Percentiles rank a stretch among this genome's conserved stretches.
Evolutionary conservation across 2,113 vertebrate genomes (phyloP).

Genomic region (Pithys albifrons): DNA sequence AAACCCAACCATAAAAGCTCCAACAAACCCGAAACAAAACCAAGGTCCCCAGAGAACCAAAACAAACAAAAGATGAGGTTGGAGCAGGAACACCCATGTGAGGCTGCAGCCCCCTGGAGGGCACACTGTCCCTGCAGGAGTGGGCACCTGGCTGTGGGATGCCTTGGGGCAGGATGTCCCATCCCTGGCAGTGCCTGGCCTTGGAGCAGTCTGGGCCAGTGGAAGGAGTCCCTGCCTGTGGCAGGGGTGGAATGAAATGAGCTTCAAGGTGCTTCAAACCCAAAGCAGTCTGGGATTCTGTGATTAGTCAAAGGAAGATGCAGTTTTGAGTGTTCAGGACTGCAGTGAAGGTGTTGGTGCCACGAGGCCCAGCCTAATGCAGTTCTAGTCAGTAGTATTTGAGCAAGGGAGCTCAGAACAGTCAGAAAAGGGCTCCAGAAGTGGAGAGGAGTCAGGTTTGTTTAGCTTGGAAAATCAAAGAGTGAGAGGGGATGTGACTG

Average conservation of each 20-base stretch:
- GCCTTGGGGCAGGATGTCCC: not conserved
- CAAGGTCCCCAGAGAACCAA: not conserved
- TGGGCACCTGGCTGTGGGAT: not conserved
- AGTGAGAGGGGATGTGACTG: not conserved
- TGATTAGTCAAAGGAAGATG: rapidly evolving
- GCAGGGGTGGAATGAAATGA: not conserved
- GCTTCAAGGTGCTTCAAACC: not conserved
- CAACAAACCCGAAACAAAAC: not conserved
- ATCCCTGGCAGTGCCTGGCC: not conserved
- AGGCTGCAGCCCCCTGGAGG: not conserved
- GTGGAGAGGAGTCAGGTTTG: not conserved
- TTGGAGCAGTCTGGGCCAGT: not conserved
- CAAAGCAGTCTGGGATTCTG: not conserved
- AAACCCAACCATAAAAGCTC: not conserved
- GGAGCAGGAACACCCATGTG: not conserved
- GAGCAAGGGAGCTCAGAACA: not conserved
- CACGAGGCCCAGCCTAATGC: not conserved
- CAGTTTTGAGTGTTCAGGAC: not conserved
- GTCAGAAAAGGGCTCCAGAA: not conserved
- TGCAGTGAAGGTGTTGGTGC: not conserved
- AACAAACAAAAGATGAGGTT: not conserved
- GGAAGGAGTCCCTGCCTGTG: not conserved
- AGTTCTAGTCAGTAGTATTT: not conserved
- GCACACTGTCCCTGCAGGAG: not conserved
- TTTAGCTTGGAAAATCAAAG: not conserved